Conservation (phyloP, 2,113 vertebrate species). For the Pogona vitticeps region DNA sequence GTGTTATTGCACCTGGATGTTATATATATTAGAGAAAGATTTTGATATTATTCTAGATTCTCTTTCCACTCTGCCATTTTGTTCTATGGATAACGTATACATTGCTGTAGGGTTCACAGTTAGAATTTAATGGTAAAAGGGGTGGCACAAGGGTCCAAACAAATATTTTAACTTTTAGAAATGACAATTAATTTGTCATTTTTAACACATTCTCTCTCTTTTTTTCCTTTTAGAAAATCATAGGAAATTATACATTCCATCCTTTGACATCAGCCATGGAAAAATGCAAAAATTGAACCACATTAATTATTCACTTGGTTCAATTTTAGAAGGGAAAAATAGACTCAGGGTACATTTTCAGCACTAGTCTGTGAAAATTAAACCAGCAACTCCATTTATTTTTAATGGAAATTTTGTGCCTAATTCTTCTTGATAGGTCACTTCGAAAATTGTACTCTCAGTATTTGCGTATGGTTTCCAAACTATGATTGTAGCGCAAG, state of each 20-base stretch:
- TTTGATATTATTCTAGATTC: constrained; percentile 48
- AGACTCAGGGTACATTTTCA: constrained; percentile 38
- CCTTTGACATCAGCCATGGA: constrained; percentile 21
- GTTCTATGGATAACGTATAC: constrained; percentile 21
- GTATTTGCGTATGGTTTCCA: constrained; percentile 37
- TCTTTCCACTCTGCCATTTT: constrained; percentile 27
- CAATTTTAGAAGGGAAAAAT: constrained; percentile 42
- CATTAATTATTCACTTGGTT: constrained; percentile 52
- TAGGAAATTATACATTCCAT: constrained; percentile 41
- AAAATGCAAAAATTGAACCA: constrained; percentile 45
- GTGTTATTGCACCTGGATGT: constrained; percentile 38
- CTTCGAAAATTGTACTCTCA: constrained; percentile 18
- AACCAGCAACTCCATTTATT: constrained; percentile 34
- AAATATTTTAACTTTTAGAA: constrained; percentile 21
- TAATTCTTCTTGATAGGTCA: constrained; percentile 42
- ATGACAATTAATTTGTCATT: background rate
- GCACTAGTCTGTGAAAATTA: constrained; percentile 48
- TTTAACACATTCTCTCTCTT: background rate
- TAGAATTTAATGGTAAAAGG: background rate
- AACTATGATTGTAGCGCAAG: background rate
- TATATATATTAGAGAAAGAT: constrained; percentile 1
- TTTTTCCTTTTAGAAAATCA: constrained; percentile 4
- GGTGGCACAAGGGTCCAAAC: constrained; percentile 5
- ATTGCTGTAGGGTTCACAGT: constrained; percentile 44
- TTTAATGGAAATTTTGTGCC: constrained; percentile 41